These are phyloP conservation scores for Labeo calbasu DNA, from an alignment of 2,797 vertebrate genomes.

Conservation along the genomic window DNA sequence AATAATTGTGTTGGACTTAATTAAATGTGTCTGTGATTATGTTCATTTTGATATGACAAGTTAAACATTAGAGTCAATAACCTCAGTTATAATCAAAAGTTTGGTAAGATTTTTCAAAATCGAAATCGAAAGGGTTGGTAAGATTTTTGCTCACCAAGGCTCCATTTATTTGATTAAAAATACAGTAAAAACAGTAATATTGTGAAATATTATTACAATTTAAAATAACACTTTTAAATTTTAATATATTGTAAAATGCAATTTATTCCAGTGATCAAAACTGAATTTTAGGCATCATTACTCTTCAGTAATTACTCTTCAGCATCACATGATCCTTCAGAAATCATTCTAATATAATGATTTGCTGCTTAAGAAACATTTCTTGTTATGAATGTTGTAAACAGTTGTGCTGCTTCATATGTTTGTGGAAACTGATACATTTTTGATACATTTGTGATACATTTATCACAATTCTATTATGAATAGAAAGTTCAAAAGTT, in stretches of 20 bases:
- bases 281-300: neutral
- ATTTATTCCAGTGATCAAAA: too few relatives aligned
- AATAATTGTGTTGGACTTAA: neutral
- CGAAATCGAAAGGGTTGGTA: neutral
- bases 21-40: neutral
- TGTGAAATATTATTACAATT: neutral
- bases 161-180: neutral
- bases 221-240: neutral
- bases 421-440: neutral
- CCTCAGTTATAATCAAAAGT: neutral
- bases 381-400: neutral
- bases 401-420: neutral
- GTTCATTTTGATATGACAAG: neutral
- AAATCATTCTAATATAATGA: neutral
- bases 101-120: neutral
- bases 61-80: too few relatives aligned
- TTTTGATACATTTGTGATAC: neutral
- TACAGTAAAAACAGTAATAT: neutral
- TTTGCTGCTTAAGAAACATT: neutral
- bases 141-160: neutral
- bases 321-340: neutral
- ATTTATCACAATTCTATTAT: neutral
- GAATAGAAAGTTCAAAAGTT: neutral
- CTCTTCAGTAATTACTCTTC: neutral
- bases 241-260: neutral